Evolutionary conservation across 2,888 invertebrate species (phyloP), one percentile per base, ranked within the genome.

Genomic region (Latrodectus elegans): DNA sequence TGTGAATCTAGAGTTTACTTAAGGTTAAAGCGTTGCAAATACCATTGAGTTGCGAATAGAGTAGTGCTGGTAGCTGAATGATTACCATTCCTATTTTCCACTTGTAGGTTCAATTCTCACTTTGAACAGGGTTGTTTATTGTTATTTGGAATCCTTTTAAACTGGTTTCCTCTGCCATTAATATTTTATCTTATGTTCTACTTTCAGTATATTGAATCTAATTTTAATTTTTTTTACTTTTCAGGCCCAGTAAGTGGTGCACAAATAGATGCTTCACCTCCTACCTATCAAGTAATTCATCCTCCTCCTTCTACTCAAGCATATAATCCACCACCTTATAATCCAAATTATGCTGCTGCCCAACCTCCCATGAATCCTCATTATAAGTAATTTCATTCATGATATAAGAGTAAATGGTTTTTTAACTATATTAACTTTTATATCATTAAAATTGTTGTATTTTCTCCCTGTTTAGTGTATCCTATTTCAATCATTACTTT

Each of bases 331-430:
- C 78, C 77, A 26, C 74, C 65, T 65, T 68, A 64, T 68, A 68
- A 15, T 65, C 49, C 75, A 60, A 64, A 60, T 26, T 49, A 67
- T 75, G 52, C 67, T 75, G 17, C 26, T 52, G 55, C 55, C 17
- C 75, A 83, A 51, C 83, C 76, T 22, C 75, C 83, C 60, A 22
- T 55, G 22, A 76, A 83, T 70, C 83, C 83, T 49, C 17, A 73
- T 51, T 81, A 81, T 53, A 78, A 77, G 51, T 77, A 67, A 73
- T 52, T 73, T 55, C 15, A 22, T 11, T 17, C 17, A 60, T 60
- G 60, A 15, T 60, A 9, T 60, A 2, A n/a, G 26, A 68, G 9
- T 51, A 49, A 38, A 70, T 70, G 15, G 6, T 71, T 71, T 49
- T 14, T 68, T 9, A n/a, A 71, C 49, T 26, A 49, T n/a, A 38